Percentiles rank a stretch among this genome's conserved stretches.
Conservation (phyloP, 2,797 vertebrate species). For the Pelobates cultripes region DNA sequence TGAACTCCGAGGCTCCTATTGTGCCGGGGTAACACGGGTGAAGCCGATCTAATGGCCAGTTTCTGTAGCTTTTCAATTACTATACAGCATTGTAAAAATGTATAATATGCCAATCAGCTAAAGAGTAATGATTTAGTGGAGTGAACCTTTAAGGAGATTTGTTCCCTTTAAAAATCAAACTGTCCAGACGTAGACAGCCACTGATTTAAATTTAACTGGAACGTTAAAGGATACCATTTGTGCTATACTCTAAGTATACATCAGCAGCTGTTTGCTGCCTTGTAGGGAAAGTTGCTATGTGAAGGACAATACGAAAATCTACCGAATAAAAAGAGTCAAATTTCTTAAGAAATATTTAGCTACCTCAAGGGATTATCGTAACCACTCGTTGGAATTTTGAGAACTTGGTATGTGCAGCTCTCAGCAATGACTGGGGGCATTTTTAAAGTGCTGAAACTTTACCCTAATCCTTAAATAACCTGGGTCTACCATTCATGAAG, state of each 20-base stretch:
- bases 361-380: conserved; percentile 52
- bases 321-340: conserved; percentile 17
- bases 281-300: neutral
- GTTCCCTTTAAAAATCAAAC: too few relatives aligned
- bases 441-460: conserved; percentile 81
- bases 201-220: neutral
- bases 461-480: conserved; percentile 81
- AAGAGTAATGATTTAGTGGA: too few relatives aligned
- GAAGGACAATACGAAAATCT: conserved; percentile 9
- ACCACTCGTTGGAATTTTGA: conserved; percentile 57
- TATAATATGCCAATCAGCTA: too few relatives aligned
- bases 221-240: neutral
- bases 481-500: conserved; percentile 70
- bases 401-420: conserved; percentile 54
- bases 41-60: too few relatives aligned
- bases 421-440: conserved; percentile 79
- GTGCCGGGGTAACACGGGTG: too few relatives aligned
- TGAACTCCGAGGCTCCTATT: too few relatives aligned
- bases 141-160: too few relatives aligned
- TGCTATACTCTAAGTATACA: conserved; percentile 6
- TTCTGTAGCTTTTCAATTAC: too few relatives aligned
- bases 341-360: conserved; percentile 27
- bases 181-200: neutral
- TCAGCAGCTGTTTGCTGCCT: conserved; percentile 10
- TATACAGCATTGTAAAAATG: too few relatives aligned